Percentiles rank a stretch among this genome's conserved stretches.
Evolutionary conservation across 2,797 vertebrate genomes (phyloP).

Genomic region (Pangasius djambal): DNA sequence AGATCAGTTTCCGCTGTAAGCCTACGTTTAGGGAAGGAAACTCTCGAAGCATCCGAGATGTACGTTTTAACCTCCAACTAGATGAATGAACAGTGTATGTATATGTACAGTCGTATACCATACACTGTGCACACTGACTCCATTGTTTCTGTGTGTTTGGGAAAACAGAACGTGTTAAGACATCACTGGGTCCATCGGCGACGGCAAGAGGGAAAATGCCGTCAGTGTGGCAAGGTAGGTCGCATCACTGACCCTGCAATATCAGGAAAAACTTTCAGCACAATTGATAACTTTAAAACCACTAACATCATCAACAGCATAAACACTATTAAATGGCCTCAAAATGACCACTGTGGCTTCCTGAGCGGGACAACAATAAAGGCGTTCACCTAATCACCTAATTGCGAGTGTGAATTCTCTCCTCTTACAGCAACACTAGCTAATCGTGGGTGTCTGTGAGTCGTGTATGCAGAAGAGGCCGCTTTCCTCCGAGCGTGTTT

Average conservation of each 20-base stretch:
- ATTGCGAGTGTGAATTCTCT: not conserved
- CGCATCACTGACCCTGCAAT: not conserved
- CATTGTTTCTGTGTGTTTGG: conserved; percentile 53
- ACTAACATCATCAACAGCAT: not conserved
- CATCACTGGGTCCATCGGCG: conserved; percentile 98
- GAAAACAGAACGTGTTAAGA: conserved; percentile 86
- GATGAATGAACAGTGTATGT: not conserved
- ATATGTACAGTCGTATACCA: not conserved
- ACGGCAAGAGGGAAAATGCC: conserved; percentile 95
- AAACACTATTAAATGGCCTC: not conserved
- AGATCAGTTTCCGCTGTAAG: conserved; percentile 99
- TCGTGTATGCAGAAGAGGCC: not conserved
- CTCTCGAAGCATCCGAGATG: conserved; percentile 90
- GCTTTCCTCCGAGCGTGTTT: not conserved
- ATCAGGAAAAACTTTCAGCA: not conserved
- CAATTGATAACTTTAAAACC: not conserved
- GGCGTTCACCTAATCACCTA: not conserved
- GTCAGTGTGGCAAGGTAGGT: conserved; percentile 94
- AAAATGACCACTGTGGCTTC: not conserved
- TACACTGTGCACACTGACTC: not conserved
- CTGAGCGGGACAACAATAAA: not conserved
- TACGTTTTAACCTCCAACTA: conserved; percentile 69
- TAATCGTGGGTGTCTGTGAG: not conserved
- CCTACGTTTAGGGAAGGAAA: conserved; percentile 94
- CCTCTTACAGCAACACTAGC: not conserved